Conservation (phyloP, 2,113 vertebrate genomes). For the Nesoenas mayeri region DNA sequence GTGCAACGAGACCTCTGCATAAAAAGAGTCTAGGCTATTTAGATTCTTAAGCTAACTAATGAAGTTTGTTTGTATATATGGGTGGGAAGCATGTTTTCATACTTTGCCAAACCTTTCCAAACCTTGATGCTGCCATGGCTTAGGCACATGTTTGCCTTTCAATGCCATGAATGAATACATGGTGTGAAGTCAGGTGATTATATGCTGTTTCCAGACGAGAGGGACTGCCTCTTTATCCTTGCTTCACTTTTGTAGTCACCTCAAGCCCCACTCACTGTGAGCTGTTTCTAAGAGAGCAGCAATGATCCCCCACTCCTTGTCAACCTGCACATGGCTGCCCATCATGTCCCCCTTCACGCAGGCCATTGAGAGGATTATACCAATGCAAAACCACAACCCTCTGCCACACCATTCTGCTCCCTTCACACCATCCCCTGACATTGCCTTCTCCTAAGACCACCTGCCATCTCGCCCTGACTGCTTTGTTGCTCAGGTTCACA, state of each 20-base stretch:
- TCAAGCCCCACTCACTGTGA: not conserved
- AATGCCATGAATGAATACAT: not conserved
- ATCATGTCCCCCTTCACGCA: accelerated
- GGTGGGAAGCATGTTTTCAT: not conserved
- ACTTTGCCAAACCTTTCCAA: not conserved
- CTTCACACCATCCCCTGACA: not conserved
- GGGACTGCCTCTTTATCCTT: not conserved
- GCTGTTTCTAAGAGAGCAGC: not conserved
- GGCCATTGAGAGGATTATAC: not conserved
- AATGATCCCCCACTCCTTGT: not conserved
- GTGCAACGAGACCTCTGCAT: not conserved
- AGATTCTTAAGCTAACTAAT: not conserved
- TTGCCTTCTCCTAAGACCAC: not conserved
- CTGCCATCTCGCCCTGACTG: not conserved
- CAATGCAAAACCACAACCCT: not conserved
- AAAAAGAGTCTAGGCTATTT: not conserved
- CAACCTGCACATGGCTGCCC: not conserved
- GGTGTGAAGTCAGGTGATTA: not conserved
- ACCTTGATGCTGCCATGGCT: too few relatives aligned
- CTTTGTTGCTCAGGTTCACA: not conserved
- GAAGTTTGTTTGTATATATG: not conserved
- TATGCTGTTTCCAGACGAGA: not conserved
- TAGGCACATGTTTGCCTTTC: not conserved
- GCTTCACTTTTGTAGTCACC: not conserved
- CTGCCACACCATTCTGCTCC: not conserved